Percentiles rank a stretch among this genome's conserved stretches.
These are phyloP conservation scores for Bombyx mandarina DNA, from an alignment of 1,140 invertebrate species.

Conservation along the genomic window DNA sequence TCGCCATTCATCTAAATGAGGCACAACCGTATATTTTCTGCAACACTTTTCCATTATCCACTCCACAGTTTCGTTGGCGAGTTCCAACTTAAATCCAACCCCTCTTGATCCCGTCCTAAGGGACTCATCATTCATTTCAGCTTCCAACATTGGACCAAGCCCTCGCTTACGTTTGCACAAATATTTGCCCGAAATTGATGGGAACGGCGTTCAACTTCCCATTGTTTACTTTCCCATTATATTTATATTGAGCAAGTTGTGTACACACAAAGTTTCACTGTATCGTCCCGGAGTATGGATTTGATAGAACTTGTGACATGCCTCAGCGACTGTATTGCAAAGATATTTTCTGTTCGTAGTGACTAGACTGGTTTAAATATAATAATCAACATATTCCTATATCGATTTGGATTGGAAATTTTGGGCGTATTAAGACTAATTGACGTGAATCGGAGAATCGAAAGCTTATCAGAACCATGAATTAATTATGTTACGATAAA, in stretches of 20 bases:
- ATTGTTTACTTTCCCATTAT: conserved; percentile 20
- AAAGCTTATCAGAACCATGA: no score
- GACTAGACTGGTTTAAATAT: no score
- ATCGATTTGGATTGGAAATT: no score
- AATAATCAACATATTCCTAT: no score
- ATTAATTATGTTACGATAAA: no score
- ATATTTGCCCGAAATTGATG: conserved; percentile 20
- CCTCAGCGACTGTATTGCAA: not conserved
- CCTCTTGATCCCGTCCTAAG: no score
- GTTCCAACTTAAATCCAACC: not conserved
- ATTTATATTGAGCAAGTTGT: conserved; percentile 16
- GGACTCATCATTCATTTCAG: conserved; percentile 5
- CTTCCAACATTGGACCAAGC: not conserved
- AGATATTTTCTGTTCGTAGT: not conserved
- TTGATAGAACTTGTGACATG: not conserved
- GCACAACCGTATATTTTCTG: no score
- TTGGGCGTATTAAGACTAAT: no score
- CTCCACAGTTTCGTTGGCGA: not conserved
- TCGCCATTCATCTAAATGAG: no score
- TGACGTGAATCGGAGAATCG: no score
- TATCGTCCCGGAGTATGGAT: not conserved
- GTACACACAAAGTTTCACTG: conserved; percentile 3
- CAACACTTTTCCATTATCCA: not conserved
- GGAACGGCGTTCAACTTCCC: conserved; percentile 17
- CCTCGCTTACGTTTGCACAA: conserved; percentile 12